Percentiles rank a stretch among this genome's conserved stretches.
Conservation (phyloP, 1,140 invertebrate genomes). For the Lepidurus packardi region DNA sequence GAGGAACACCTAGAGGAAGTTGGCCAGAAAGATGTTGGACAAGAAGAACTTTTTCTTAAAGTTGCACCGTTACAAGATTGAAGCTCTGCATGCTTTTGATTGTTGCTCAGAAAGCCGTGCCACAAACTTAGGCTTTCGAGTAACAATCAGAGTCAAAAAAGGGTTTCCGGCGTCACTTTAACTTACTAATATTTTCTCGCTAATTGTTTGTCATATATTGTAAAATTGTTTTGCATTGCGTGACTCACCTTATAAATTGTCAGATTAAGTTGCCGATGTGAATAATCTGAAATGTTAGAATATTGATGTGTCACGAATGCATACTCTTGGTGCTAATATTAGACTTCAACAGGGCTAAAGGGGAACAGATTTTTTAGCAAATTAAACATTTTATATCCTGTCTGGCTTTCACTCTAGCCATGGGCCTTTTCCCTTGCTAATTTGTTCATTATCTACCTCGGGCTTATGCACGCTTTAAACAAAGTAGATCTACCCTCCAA, state of each 20-base stretch:
- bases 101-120: slow-evolving; percentile 37
- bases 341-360: not conserved
- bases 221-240: no score
- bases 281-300: no score
- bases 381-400: not conserved
- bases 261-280: no score
- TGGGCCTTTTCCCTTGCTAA: not conserved
- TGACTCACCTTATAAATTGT: no score
- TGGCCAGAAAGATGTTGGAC: not conserved
- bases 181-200: not conserved
- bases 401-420: not conserved
- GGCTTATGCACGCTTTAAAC: not conserved
- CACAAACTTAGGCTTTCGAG: slow-evolving; percentile 33
- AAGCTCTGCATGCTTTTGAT: slow-evolving; percentile 36
- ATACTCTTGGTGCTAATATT: no score
- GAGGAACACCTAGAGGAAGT: no score
- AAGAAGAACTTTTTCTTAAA: not conserved
- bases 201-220: not conserved
- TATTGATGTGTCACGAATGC: no score
- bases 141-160: slow-evolving; percentile 36
- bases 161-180: not conserved
- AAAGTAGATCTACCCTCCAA: no score
- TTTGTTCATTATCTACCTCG: not conserved
- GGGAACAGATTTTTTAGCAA: not conserved
- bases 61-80: not conserved